Evolutionary conservation across 2,113 vertebrate species (phyloP).

Genomic region (Ondatra zibethicus): DNA sequence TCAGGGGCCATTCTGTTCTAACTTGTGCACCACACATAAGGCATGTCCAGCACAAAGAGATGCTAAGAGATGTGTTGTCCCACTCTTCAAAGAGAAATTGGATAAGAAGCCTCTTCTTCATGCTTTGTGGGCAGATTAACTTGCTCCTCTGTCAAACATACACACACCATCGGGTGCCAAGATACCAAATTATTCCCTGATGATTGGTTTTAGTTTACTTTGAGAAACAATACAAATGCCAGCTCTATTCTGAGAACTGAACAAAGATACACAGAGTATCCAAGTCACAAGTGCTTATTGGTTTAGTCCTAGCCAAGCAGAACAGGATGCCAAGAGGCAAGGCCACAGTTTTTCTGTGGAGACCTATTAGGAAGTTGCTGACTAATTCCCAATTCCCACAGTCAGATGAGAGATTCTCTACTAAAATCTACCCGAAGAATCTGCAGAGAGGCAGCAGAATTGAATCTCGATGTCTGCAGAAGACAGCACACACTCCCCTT

Average conservation of each 20-base stretch:
- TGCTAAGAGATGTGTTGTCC: background rate
- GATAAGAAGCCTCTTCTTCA: background rate
- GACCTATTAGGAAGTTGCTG: background rate
- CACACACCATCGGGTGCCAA: background rate
- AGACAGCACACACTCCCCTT: background rate
- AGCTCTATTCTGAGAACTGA: background rate
- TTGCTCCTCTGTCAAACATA: slow-evolving; percentile 17
- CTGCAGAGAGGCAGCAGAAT: background rate
- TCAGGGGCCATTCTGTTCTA: background rate
- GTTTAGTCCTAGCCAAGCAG: background rate
- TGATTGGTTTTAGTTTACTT: background rate
- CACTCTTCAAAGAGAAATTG: background rate
- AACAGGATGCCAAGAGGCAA: background rate
- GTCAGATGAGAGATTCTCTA: background rate
- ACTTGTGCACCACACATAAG: background rate
- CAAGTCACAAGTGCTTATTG: background rate
- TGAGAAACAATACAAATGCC: slow-evolving; percentile 16
- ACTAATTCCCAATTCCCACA: background rate
- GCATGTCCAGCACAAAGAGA: slow-evolving; percentile 24
- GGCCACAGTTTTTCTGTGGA: background rate
- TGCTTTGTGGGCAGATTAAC: too few species aligned
- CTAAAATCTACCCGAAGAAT: background rate
- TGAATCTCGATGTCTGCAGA: background rate
- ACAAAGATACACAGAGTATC: background rate
- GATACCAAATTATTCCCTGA: background rate